phyloP scores from a whole-genome alignment of 2,113 vertebrate species.

The Tragulus kanchil region DNA sequence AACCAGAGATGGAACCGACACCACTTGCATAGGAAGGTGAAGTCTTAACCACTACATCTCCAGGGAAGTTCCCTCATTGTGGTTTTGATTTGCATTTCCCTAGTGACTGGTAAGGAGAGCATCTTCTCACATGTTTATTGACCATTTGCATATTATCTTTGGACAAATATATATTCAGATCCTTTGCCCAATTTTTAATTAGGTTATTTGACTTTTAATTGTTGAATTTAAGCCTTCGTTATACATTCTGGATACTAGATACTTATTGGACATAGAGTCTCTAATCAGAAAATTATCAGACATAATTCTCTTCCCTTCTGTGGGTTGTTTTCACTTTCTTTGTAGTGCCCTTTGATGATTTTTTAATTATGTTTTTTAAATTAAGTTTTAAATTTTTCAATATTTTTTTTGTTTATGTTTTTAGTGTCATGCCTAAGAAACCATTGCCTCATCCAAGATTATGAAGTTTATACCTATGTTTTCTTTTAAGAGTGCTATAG shows the following conservation, averaged over 20 bases:
- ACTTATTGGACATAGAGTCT: not conserved
- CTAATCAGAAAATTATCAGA: not conserved
- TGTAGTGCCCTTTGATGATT: not conserved
- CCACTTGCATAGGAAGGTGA: not conserved
- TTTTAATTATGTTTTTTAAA: not conserved
- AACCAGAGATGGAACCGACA: not conserved
- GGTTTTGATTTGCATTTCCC: slow-evolving; percentile 23
- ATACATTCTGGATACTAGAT: not conserved
- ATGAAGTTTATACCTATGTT: not conserved
- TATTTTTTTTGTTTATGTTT: not conserved
- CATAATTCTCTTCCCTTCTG: not conserved
- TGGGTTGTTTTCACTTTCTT: not conserved
- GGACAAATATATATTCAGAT: not conserved
- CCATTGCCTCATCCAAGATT: not conserved
- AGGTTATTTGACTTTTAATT: not conserved
- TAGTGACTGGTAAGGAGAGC: not conserved
- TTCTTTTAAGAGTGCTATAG: slow-evolving; percentile 12
- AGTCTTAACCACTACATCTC: fast-evolving
- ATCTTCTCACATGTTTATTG: not conserved
- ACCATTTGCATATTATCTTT: not conserved
- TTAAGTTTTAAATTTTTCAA: too few relatives aligned
- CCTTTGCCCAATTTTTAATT: not conserved
- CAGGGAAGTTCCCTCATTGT: not conserved
- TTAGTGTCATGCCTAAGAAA: not conserved
- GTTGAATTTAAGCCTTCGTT: not conserved